Evolutionary conservation across 1,140 invertebrate genomes (phyloP).

Genomic region (Drosophila seguyi): DNA sequence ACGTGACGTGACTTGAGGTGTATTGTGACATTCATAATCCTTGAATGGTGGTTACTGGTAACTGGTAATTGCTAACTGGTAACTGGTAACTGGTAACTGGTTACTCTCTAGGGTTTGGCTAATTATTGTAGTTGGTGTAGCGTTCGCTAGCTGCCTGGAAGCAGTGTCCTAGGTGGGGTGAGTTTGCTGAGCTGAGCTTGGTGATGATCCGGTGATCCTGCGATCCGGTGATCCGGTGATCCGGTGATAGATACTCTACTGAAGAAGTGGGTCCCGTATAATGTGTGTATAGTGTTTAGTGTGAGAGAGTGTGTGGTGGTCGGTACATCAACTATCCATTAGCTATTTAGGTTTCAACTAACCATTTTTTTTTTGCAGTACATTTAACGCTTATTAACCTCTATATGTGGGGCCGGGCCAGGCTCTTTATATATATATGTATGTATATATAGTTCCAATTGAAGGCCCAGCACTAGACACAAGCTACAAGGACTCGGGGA

Average conservation of each 20-base stretch:
- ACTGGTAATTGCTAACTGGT: slow-evolving; percentile 14
- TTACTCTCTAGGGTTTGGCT: slow-evolving; percentile 56
- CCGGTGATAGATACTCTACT: slow-evolving; percentile 27
- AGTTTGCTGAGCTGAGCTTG: slow-evolving; percentile 71
- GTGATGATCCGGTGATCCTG: slow-evolving; percentile 41
- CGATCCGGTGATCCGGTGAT: slow-evolving; percentile 2
- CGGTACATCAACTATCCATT: slow-evolving; percentile 40
- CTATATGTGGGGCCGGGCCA: slow-evolving; percentile 21
- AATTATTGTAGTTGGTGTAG: slow-evolving; percentile 70
- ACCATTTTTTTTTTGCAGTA: slow-evolving; percentile 31
- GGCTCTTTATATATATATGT: slow-evolving; percentile 18
- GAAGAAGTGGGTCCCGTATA: slow-evolving; percentile 53
- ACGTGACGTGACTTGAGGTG: no score
- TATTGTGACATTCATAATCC: slow-evolving; percentile 20
- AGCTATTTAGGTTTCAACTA: slow-evolving; percentile 49
- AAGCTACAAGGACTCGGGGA: no score
- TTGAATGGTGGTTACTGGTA: slow-evolving; percentile 23
- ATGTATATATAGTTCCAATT: slow-evolving; percentile 7
- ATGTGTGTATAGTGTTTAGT: slow-evolving; percentile 22
- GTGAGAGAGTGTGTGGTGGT: slow-evolving; percentile 3
- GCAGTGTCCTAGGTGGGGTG: slow-evolving; percentile 81
- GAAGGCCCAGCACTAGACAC: slow-evolving; percentile 4
- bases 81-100: slow-evolving; percentile 21
- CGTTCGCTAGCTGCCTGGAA: slow-evolving; percentile 76
- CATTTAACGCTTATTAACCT: slow-evolving; percentile 44